Base-by-base conservation (phyloP, 2,797 vertebrate species). In the Myotis planiceps region DNA sequence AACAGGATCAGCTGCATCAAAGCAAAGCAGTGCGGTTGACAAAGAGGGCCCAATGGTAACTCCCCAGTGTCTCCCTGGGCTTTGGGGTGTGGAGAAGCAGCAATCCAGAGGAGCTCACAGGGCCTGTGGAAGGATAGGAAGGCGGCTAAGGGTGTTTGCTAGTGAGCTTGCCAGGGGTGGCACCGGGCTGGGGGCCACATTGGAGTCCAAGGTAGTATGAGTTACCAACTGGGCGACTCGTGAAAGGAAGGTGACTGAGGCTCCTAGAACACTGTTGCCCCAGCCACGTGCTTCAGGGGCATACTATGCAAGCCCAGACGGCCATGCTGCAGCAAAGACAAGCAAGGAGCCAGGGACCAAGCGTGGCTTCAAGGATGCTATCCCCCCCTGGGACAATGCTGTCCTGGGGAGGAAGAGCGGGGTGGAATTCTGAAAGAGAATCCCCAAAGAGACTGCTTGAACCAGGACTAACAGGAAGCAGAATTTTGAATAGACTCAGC, bases 391-490 rank as follows among this genome's bases (percentile, higher is more conserved):
- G 29, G 19, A 14, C 15, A 2, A 3, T 13, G 39, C 5, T 49
- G 19, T 63, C 6, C 15, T 3, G 7, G 47, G 72, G 10, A 47
- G 37, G 16, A 65, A 16, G 37, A 82, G 10, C 21, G 14, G 27
- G 7, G 3, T 37, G 5, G 29, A 39, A 66, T 86, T 95, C 74
- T 96, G 19, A 87, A 96, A 90, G 45, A 83, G 45, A 16, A 83
- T 29, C 75, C 18, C 25, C 8, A 83, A 58, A 66, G 49, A 69
- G 34, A 80, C 2, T 32, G 49, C 5, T 78, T 45, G 76, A 96
- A 71, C 29, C 32, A 82, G 45, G 34, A 10, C n/a, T 39, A 88
- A 58, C 1, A 78, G 8, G 72, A 87, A 96, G 75, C 25, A 42
- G 45, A 76, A 93, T 49, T 88, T 51, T 72, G 37, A 93, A 65